Conservation (phyloP, 2,888 invertebrate genomes). For the Cordilura impudica region DNA sequence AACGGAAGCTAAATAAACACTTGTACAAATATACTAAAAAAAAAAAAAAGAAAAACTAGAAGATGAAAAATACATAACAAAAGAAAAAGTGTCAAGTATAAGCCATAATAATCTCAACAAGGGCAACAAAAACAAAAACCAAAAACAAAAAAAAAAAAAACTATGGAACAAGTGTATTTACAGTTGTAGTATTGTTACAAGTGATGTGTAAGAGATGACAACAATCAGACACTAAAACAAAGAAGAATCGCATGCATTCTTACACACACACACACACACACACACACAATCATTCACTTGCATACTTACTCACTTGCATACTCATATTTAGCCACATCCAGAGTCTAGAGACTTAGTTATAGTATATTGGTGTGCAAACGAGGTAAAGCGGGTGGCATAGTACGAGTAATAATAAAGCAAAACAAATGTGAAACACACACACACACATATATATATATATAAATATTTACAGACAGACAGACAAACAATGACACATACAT, state of each 20-base stretch:
- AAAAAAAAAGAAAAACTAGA: slow-evolving; percentile 29
- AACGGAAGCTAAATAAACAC: slow-evolving; percentile 51
- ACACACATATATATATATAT: no score
- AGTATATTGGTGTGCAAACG: background rate
- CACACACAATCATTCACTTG: background rate
- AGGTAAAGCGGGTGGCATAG: background rate
- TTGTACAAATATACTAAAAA: slow-evolving; percentile 40
- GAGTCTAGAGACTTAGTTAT: background rate
- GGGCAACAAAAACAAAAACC: slow-evolving; percentile 37
- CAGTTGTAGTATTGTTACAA: slow-evolving; percentile 31
- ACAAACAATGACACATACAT: slow-evolving; percentile 15
- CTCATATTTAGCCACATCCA: background rate
- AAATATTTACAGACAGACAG: background rate
- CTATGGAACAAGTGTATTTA: slow-evolving; percentile 37
- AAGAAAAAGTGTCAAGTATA: slow-evolving; percentile 73
- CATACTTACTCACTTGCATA: background rate
- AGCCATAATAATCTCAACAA: slow-evolving; percentile 70
- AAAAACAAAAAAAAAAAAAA: background rate
- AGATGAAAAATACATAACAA: background rate
- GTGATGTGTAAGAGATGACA: slow-evolving; percentile 66
- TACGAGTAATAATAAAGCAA: background rate
- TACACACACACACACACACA: slow-evolving; percentile 8
- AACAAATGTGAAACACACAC: background rate
- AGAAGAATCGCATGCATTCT: slow-evolving; percentile 69
- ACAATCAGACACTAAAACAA: slow-evolving; percentile 73